Percentiles rank a stretch among this genome's conserved stretches.
These are phyloP conservation scores for Pantelozetes paolii DNA, from an alignment of 2,888 invertebrate genomes.

Conservation along the genomic window DNA sequence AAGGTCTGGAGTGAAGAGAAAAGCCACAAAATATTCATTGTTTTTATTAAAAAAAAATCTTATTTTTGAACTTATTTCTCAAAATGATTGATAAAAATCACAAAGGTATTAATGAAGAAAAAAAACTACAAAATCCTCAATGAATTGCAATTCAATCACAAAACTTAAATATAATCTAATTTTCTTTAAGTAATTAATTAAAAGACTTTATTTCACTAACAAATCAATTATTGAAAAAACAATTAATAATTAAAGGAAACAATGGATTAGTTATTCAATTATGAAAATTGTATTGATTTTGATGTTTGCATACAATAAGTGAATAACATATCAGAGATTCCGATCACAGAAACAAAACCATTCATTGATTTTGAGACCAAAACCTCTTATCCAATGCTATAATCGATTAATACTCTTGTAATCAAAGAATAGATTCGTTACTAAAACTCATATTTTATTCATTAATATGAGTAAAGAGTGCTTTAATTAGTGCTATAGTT, in stretches of 20 bases:
- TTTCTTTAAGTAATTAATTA: too few species aligned
- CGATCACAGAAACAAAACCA: neutral
- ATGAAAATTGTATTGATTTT: neutral
- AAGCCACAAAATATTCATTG: neutral
- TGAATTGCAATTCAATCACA: too few species aligned
- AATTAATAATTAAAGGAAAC: neutral
- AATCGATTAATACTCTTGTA: neutral
- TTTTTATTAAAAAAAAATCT: neutral
- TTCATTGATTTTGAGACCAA: neutral
- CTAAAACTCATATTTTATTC: neutral
- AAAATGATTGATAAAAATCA: too few species aligned
- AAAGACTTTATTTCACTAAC: too few species aligned
- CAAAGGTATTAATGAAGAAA: too few species aligned
- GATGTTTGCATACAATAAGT: neutral
- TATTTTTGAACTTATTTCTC: too few species aligned
- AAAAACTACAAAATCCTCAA: too few species aligned
- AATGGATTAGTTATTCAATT: too few species aligned
- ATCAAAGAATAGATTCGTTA: neutral
- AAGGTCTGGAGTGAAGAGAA: neutral
- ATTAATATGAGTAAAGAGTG: neutral
- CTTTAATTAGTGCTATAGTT: neutral
- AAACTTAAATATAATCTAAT: too few species aligned
- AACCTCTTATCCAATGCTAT: neutral
- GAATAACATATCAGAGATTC: neutral
- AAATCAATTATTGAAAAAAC: neutral